A percentile compares a stretch with the other conserved stretches of the same genome.
Conservation (phyloP, 2,797 vertebrate species). For the Cynodonichthys magdalenae region DNA sequence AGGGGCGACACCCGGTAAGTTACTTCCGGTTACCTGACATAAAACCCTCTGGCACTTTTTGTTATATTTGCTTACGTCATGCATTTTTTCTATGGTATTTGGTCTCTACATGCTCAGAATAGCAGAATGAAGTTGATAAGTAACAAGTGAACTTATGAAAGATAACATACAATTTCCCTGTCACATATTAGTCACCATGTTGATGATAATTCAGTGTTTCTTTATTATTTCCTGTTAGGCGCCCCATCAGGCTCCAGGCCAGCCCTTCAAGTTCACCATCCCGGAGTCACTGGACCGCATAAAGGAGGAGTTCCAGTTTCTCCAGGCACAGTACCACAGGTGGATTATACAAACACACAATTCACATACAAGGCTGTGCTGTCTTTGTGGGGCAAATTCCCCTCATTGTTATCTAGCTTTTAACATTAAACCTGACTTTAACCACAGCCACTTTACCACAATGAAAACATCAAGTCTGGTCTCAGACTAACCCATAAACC, state of each 20-base stretch:
- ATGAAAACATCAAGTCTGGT: slow-evolving; percentile 63
- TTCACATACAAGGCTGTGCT: slow-evolving; percentile 10
- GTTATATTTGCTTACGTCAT: slow-evolving; percentile 14
- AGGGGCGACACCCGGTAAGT: slow-evolving; percentile 95
- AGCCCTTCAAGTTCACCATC: slow-evolving; percentile 96
- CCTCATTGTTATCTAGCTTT: slow-evolving; percentile 48
- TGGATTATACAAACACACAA: slow-evolving; percentile 57
- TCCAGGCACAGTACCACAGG: slow-evolving; percentile 97
- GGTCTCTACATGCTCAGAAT: slow-evolving; percentile 13
- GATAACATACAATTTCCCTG: slow-evolving; percentile 23
- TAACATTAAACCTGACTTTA: slow-evolving; percentile 48
- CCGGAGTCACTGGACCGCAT: slow-evolving; percentile 94
- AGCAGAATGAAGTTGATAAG: slow-evolving; percentile 18
- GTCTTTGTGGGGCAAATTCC: slow-evolving; percentile 20
- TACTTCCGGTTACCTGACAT: slow-evolving; percentile 31
- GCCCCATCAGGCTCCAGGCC: slow-evolving; percentile 93
- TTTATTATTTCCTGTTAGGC: slow-evolving; percentile 67
- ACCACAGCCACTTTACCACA: slow-evolving; percentile 67
- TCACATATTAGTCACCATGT: slow-evolving; percentile 40
- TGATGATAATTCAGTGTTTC: slow-evolving; percentile 41
- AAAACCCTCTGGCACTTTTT: not conserved
- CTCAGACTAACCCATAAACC: slow-evolving; percentile 67
- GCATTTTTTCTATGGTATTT: slow-evolving; percentile 31
- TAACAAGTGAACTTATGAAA: not conserved
- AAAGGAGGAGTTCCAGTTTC: slow-evolving; percentile 96